Percentiles rank a stretch among this genome's conserved stretches.
phyloP scores from a whole-genome alignment of 2,888 invertebrate species.

The Stenichneumon culpator region DNA sequence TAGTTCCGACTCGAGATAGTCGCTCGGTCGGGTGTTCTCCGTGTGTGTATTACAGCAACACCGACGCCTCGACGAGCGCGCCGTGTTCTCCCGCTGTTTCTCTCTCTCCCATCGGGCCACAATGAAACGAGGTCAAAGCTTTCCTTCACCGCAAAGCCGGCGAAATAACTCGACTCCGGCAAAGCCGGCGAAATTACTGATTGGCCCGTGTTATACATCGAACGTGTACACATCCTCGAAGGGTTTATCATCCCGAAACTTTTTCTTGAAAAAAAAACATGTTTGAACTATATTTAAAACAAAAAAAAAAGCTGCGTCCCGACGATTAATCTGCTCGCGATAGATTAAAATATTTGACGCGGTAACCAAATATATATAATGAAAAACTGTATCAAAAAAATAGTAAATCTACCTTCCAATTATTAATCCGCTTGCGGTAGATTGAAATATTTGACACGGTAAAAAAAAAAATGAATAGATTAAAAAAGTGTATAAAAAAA shows the following conservation, averaged over 20 bases:
- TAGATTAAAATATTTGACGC: no score
- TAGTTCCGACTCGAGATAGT: not conserved
- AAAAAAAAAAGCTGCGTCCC: no score
- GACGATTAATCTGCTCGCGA: no score
- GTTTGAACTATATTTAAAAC: not conserved
- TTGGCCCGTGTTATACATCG: slow-evolving; percentile 20
- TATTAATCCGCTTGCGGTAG: no score
- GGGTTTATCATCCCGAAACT: not conserved
- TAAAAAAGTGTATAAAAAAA: no score
- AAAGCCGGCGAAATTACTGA: slow-evolving; percentile 68
- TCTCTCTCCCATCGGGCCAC: slow-evolving; percentile 48
- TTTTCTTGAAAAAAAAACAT: not conserved
- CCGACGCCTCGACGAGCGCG: not conserved
- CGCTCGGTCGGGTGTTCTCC: not conserved
- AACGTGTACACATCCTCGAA: slow-evolving; percentile 6
- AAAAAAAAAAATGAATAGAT: no score
- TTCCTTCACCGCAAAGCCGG: slow-evolving; percentile 64
- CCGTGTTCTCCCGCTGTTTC: slow-evolving; percentile 10
- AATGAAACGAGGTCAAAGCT: slow-evolving; percentile 72
- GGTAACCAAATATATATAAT: no score
- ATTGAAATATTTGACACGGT: no score
- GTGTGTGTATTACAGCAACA: not conserved
- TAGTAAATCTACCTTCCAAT: no score
- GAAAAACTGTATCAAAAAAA: no score
- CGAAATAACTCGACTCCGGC: slow-evolving; percentile 62